These are phyloP conservation scores for Eonycteris spelaea DNA, from an alignment of 2,113 vertebrate genomes.

Conservation along the genomic window DNA sequence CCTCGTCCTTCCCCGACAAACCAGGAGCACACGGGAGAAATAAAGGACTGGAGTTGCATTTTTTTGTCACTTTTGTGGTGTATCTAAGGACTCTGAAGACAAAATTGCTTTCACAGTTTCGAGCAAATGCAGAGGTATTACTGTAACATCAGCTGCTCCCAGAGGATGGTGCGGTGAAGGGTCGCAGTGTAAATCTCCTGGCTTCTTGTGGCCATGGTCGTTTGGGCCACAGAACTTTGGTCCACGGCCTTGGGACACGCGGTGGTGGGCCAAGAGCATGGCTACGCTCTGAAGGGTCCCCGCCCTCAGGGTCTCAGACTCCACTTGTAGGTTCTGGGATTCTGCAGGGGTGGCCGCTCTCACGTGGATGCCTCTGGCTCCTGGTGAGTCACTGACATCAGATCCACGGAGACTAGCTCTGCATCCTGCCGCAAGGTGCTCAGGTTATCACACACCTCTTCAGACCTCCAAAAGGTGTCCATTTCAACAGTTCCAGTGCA, in stretches of 20 bases:
- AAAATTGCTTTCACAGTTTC: background rate
- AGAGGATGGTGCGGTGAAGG: background rate
- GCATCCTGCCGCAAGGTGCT: accelerated
- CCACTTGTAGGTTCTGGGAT: too few relatives aligned
- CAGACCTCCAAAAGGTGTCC: background rate
- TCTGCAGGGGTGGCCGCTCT: background rate
- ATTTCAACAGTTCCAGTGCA: background rate
- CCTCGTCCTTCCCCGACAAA: background rate
- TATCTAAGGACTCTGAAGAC: background rate
- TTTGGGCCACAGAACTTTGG: background rate
- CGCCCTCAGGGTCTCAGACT: background rate
- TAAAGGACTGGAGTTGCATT: too few relatives aligned
- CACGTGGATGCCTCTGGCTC: too few relatives aligned
- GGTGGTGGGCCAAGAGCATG: background rate
- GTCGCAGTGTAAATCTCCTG: background rate
- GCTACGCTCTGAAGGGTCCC: background rate
- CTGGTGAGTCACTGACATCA: background rate
- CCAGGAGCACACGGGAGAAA: background rate
- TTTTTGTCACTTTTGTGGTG: background rate
- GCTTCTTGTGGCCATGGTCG: background rate
- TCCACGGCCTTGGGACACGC: background rate
- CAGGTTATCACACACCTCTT: background rate
- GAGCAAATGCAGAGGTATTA: background rate
- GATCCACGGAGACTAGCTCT: background rate
- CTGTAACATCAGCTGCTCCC: too few relatives aligned